A percentile compares a stretch with the other conserved stretches of the same genome.
These are phyloP conservation scores for Acleris holmiana DNA, from an alignment of 2,888 invertebrate species.

Conservation along the genomic window DNA sequence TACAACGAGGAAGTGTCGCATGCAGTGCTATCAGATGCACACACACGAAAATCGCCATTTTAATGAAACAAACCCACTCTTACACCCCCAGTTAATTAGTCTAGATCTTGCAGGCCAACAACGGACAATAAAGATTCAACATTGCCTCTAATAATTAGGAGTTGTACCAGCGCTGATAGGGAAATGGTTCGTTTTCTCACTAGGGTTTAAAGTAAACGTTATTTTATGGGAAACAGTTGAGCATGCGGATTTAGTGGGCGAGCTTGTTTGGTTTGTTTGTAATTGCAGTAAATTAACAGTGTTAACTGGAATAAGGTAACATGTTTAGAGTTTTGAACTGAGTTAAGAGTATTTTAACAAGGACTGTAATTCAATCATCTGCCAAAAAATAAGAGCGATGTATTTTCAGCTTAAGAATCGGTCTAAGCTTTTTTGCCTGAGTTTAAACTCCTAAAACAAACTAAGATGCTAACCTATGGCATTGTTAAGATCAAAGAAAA, in stretches of 20 bases:
- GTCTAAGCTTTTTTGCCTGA: no score
- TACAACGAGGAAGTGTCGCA: conserved; percentile 53
- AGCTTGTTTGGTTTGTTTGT: neutral
- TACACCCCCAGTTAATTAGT: conserved; percentile 72
- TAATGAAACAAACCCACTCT: conserved; percentile 64
- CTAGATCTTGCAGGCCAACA: conserved; percentile 65
- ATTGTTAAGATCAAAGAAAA: no score
- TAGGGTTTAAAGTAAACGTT: conserved; percentile 49
- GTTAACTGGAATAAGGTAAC: neutral
- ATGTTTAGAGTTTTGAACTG: conserved; percentile 1
- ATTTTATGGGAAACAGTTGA: conserved; percentile 75
- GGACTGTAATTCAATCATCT: neutral
- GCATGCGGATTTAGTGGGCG: conserved; percentile 55
- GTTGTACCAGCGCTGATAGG: conserved; percentile 54
- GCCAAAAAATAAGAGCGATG: no score
- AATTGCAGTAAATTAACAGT: neutral
- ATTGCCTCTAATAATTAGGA: conserved; percentile 71
- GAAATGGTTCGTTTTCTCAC: conserved; percentile 50
- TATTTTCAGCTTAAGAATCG: no score
- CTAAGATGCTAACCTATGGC: no score
- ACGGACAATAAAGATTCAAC: conserved; percentile 81
- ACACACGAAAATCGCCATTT: conserved; percentile 78
- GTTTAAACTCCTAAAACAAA: no score
- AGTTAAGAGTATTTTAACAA: neutral
- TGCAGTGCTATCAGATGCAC: conserved; percentile 73